These are phyloP conservation scores for Synanthedon andrenaeformis DNA, from an alignment of 2,888 invertebrate genomes.

Conservation along the genomic window DNA sequence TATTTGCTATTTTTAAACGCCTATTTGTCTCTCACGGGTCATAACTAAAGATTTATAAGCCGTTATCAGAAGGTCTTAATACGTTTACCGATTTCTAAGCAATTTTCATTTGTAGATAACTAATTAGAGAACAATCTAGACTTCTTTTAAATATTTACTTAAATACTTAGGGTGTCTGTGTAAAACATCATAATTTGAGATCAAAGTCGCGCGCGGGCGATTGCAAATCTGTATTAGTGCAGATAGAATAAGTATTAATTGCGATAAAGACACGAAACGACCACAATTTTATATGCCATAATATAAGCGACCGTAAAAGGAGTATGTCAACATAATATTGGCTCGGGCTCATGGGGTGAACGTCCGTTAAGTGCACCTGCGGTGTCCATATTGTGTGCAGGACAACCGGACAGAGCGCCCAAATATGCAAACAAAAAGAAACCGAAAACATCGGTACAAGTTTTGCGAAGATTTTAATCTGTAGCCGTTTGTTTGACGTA, in stretches of 20 bases:
- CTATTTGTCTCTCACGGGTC: too few relatives aligned
- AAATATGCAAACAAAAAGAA: slow-evolving; percentile 49
- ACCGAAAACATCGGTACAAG: slow-evolving; percentile 26
- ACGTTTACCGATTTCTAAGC: too few relatives aligned
- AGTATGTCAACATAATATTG: neutral
- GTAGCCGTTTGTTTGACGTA: neutral
- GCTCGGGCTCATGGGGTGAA: slow-evolving; percentile 33
- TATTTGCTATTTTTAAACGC: too few relatives aligned
- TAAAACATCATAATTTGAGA: too few relatives aligned
- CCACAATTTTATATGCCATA: neutral
- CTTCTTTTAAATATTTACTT: too few relatives aligned
- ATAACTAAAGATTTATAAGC: too few relatives aligned
- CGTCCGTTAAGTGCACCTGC: slow-evolving; percentile 54
- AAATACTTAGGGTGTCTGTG: too few relatives aligned
- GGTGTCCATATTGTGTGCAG: slow-evolving; percentile 8
- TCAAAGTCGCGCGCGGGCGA: too few relatives aligned
- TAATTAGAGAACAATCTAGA: too few relatives aligned
- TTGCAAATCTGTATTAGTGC: too few relatives aligned
- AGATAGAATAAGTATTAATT: neutral
- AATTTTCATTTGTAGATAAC: too few relatives aligned
- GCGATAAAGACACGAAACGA: neutral
- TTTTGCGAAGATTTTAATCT: slow-evolving; percentile 16
- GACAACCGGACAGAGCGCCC: slow-evolving; percentile 24
- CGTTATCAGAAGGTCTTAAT: too few relatives aligned
- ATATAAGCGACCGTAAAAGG: neutral